Percentiles rank a stretch among this genome's conserved stretches.
These are phyloP conservation scores for Stegodyphus dumicola DNA, from an alignment of 1,140 invertebrate genomes.

Conservation along the genomic window DNA sequence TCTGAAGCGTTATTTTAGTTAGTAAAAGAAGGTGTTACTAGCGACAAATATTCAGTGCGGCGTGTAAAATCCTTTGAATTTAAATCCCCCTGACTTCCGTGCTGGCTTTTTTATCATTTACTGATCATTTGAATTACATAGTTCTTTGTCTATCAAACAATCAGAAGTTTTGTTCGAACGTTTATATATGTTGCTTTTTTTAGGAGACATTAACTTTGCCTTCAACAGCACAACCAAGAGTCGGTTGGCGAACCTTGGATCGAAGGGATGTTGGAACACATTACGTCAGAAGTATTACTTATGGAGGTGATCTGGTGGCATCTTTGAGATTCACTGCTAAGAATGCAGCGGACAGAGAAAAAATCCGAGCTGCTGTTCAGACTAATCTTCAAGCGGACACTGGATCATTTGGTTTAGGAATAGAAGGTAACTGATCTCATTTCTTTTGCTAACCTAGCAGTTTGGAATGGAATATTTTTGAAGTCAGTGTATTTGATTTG, in stretches of 20 bases:
- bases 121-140: too few relatives aligned
- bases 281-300: slow-evolving; percentile 55
- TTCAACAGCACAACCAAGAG: slow-evolving; percentile 28
- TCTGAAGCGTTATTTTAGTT: too few relatives aligned
- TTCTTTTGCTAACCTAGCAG: too few relatives aligned
- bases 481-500: too few relatives aligned
- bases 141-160: too few relatives aligned
- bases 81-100: too few relatives aligned
- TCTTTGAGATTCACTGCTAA: slow-evolving; percentile 49
- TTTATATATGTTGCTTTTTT: not conserved
- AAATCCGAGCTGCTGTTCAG: slow-evolving; percentile 41
- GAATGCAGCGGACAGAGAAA: slow-evolving; percentile 43
- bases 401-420: slow-evolving; percentile 43
- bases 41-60: too few relatives aligned
- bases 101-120: too few relatives aligned
- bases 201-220: slow-evolving; percentile 51
- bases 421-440: slow-evolving; percentile 22
- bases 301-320: slow-evolving; percentile 60
- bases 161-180: too few relatives aligned
- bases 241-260: slow-evolving; percentile 29
- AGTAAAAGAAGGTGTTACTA: too few relatives aligned
- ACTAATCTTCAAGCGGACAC: slow-evolving; percentile 49
- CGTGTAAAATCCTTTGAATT: too few relatives aligned
- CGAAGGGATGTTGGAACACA: slow-evolving; percentile 30
- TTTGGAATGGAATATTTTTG: too few relatives aligned